These are phyloP conservation scores for Mizuhopecten yessoensis DNA, from an alignment of 1,140 invertebrate species.

Conservation along the genomic window DNA sequence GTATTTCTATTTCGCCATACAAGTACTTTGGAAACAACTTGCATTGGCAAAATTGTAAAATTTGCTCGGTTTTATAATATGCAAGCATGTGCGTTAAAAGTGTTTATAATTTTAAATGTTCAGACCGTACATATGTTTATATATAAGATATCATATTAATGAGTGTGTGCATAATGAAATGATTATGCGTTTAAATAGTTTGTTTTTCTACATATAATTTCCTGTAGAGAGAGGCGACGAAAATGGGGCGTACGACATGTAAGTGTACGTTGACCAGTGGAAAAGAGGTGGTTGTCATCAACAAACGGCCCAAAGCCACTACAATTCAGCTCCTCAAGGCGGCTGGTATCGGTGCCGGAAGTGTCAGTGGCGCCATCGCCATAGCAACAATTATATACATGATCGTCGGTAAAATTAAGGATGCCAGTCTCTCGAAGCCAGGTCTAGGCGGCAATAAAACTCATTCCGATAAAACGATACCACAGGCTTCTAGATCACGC, in stretches of 20 bases:
- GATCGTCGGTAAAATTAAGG: slow-evolving; percentile 50
- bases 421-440: not conserved
- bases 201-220: too few species aligned
- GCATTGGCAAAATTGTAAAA: too few species aligned
- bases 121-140: too few species aligned
- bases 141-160: too few species aligned
- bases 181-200: not conserved
- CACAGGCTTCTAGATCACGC: not conserved
- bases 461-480: not conserved
- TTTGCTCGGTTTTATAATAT: too few species aligned
- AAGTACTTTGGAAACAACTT: too few species aligned
- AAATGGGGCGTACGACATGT: slow-evolving; percentile 52
- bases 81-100: too few species aligned
- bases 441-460: not conserved
- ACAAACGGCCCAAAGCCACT: slow-evolving; percentile 54
- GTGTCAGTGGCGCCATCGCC: slow-evolving; percentile 53
- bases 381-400: slow-evolving; percentile 60
- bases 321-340: slow-evolving; percentile 55
- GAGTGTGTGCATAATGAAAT: too few species aligned
- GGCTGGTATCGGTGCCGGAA: slow-evolving; percentile 59
- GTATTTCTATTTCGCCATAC: too few species aligned
- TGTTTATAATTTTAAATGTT: too few species aligned
- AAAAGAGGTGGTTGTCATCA: slow-evolving; percentile 45
- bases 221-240: slow-evolving; percentile 49
- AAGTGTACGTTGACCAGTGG: slow-evolving; percentile 50